Evolutionary conservation across 2,113 vertebrate genomes (phyloP).

Genomic region (Rutilus rutilus): DNA sequence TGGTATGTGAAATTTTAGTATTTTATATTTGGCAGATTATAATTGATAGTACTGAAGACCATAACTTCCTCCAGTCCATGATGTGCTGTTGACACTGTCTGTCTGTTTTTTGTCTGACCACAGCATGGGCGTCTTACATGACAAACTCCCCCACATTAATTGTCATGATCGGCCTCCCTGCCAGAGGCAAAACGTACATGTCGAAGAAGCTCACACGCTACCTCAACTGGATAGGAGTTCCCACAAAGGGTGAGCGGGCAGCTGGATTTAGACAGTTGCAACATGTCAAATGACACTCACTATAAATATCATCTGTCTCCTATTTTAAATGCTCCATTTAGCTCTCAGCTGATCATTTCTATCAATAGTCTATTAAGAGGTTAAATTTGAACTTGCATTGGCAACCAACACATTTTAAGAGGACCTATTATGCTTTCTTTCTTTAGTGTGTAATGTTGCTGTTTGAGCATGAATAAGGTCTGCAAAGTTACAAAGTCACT

Average conservation of each 20-base stretch:
- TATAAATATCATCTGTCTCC: background rate
- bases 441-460: too few species aligned
- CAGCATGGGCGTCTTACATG: conserved; percentile 98
- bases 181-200: conserved; percentile 91
- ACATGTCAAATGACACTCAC: conserved; percentile 7
- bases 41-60: background rate
- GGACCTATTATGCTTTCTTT: too few species aligned
- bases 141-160: conserved; percentile 96
- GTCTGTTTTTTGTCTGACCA: conserved; percentile 33
- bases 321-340: background rate
- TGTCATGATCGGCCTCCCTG: conserved; percentile 95
- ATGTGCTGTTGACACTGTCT: background rate
- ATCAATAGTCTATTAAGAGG: background rate
- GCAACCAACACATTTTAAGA: background rate
- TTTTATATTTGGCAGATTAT: conserved; percentile 3
- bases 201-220: conserved; percentile 97
- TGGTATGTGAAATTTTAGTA: conserved; percentile 12
- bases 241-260: conserved; percentile 86
- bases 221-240: conserved; percentile 98
- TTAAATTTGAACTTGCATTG: background rate
- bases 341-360: background rate
- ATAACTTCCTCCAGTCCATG: background rate
- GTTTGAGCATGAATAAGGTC: too few species aligned
- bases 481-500: too few species aligned
- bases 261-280: background rate